Evolutionary conservation across 1,140 invertebrate genomes (phyloP).

Genomic region (Ceratosolen fusciceps): DNA sequence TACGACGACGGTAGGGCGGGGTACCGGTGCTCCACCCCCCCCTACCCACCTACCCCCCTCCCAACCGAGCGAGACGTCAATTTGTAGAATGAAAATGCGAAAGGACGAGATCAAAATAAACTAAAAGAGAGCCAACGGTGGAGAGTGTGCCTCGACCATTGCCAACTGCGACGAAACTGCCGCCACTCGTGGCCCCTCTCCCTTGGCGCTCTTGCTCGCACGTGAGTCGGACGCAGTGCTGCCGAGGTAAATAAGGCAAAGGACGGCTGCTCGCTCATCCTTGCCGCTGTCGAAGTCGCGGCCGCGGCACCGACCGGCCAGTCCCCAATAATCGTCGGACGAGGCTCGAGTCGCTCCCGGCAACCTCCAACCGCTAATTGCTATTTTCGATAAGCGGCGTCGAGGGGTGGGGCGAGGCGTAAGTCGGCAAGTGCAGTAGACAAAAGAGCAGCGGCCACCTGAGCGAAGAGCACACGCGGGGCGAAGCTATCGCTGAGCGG

Average conservation of each 20-base stretch:
- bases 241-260: not conserved
- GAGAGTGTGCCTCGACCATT: constrained; percentile 15
- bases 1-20: not conserved
- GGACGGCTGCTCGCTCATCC: not conserved
- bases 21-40: too few relatives aligned
- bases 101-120: constrained; percentile 47
- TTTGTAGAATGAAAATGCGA: constrained; percentile 39
- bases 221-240: not conserved
- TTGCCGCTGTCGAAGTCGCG: not conserved
- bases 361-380: not conserved
- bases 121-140: constrained; percentile 5
- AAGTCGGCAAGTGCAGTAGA: too few relatives aligned
- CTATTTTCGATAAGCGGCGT: not conserved
- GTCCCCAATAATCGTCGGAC: not conserved
- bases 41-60: too few relatives aligned
- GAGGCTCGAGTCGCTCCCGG: not conserved
- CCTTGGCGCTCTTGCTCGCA: not conserved
- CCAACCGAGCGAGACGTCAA: not conserved
- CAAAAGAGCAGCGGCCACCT: too few relatives aligned
- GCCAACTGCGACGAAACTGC: constrained; percentile 21
- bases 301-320: not conserved
- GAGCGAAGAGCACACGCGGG: too few relatives aligned
- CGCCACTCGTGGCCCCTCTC: not conserved
- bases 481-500: too few relatives aligned
- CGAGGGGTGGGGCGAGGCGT: not conserved